Base-by-base conservation (phyloP, 2,888 invertebrate species). In the Hofmannophila pseudospretella region DNA sequence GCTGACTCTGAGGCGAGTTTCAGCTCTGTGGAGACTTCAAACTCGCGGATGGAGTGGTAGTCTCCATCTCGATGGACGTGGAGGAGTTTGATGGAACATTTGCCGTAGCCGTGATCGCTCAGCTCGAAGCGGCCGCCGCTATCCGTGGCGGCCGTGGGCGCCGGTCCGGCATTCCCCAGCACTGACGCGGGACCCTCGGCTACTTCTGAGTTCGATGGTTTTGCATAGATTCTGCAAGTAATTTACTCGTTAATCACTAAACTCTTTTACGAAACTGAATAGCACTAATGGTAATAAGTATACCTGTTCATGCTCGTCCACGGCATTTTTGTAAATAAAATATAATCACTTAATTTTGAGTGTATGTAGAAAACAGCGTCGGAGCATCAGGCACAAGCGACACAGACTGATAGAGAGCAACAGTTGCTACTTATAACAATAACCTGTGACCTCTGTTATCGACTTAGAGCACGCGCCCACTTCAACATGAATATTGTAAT, bases 21-120 rank as follows among this genome's bases (percentile, higher is more conserved):
- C 31, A 95, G 78, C 51, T 92, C 91, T 0, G 93, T 93, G 54
- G 89, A 78, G 36, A 86, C 93, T 76, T 94, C 94, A 56, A 91
- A 90, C 64, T 95, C 94, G 42, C 92, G 88, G 45, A 94, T 91
- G 46, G 88, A 87, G 62, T 94, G 94, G 44, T 87, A 87, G 1
- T 89, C 85, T 11, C 91, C 91, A 34, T 92, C 89, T 26, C 93
- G 89, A 43, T 88, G 86, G 2, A 94, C 91, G 61, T 94, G 91
- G 42, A 95, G 78, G 7, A 95, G 79, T 61, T 93, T 94, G 4
- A 95, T 90, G 51, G 89, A 87, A 65, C 91, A 89, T 77, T 95
- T 95, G 32, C 95, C 95, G 62, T 93, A 93, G 9, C 91, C 91
- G 45, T 91, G 88, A 49, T 91, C 88, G 42, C 89, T 88, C 39